Percentiles rank a stretch among this genome's conserved stretches.
phyloP scores from a whole-genome alignment of 2,113 vertebrate genomes.

The Chamaetylas fuelleborni region DNA sequence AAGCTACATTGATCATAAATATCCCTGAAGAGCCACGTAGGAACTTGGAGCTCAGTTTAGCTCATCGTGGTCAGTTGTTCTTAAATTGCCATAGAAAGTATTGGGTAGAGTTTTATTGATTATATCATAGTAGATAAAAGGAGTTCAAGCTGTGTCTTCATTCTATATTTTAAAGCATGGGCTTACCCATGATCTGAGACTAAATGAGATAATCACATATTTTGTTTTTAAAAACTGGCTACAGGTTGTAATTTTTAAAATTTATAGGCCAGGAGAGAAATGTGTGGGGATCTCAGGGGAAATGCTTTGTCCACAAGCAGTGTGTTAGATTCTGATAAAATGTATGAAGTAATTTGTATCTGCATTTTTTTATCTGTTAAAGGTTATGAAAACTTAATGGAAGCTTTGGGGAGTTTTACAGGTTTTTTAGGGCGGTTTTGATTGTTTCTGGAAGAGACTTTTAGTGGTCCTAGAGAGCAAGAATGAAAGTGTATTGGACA shows the following conservation, averaged over 20 bases:
- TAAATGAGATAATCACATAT: neutral
- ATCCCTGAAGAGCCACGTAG: accelerated
- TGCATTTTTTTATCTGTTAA: neutral
- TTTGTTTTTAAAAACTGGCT: neutral
- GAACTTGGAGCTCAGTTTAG: neutral
- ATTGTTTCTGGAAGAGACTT: neutral
- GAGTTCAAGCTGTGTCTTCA: neutral
- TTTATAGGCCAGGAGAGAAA: neutral
- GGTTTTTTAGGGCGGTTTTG: neutral
- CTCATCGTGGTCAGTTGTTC: neutral
- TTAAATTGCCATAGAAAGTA: neutral
- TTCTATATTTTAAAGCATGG: neutral
- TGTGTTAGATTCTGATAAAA: neutral
- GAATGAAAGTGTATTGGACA: neutral
- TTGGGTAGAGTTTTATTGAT: neutral
- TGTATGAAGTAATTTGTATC: neutral
- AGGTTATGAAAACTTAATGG: neutral
- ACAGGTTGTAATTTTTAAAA: neutral
- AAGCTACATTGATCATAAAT: neutral
- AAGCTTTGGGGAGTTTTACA: neutral
- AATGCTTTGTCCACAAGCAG: neutral
- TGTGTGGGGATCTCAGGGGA: neutral
- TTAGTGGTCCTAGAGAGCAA: neutral
- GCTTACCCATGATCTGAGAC: neutral
- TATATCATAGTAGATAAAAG: accelerated